phyloP scores from a whole-genome alignment of 2,113 vertebrate species.

The Chunga burmeisteri region DNA sequence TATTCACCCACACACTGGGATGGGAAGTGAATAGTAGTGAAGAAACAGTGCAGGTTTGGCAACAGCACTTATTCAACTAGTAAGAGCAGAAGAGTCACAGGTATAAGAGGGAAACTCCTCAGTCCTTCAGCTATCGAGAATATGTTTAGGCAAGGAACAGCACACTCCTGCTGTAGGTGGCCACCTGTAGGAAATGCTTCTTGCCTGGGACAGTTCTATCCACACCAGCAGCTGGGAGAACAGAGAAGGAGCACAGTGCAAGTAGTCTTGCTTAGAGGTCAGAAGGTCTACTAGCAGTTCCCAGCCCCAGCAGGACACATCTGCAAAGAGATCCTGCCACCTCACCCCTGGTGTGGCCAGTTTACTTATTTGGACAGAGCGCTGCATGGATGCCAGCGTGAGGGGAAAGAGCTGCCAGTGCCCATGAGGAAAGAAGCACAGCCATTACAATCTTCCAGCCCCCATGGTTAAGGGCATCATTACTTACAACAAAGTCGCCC shows the following conservation, averaged over 20 bases:
- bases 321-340: not conserved
- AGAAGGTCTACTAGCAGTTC: not conserved
- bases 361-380: not conserved
- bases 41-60: not conserved
- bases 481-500: slow-evolving; percentile 79
- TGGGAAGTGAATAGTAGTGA: not conserved
- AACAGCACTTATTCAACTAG: not conserved
- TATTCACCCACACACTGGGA: not conserved
- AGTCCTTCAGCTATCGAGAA: not conserved
- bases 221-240: not conserved
- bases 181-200: not conserved
- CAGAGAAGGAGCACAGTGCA: rapidly evolving
- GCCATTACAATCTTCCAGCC: not conserved
- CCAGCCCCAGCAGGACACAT: not conserved
- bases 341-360: not conserved
- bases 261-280: not conserved
- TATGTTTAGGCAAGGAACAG: not conserved
- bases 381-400: rapidly evolving
- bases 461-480: not conserved
- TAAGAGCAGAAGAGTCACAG: not conserved
- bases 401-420: not conserved
- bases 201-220: not conserved
- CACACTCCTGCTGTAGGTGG: not conserved
- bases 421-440: not conserved
- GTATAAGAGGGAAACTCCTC: not conserved